phyloP scores from a whole-genome alignment of 2,797 vertebrate species.

The Threskiornis aethiopicus region DNA sequence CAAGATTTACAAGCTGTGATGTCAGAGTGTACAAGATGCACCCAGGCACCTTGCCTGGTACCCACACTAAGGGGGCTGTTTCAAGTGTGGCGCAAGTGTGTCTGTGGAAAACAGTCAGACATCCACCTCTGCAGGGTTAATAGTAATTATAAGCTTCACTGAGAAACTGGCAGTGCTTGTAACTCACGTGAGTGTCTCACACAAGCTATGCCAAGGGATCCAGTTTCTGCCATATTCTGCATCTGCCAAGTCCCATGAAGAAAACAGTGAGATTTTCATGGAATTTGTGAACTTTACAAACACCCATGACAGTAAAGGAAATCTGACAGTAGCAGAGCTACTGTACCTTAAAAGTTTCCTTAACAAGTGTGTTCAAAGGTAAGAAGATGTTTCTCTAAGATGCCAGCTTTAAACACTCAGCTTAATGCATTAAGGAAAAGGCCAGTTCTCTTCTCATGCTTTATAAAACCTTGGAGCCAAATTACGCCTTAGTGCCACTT shows the following conservation, averaged over 20 bases:
- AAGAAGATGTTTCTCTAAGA: not conserved
- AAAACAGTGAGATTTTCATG: not conserved
- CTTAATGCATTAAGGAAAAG: not conserved
- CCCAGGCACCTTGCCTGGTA: not conserved
- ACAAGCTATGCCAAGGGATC: constrained; percentile 43
- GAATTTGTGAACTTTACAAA: not conserved
- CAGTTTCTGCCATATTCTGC: constrained; percentile 25
- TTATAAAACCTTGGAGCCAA: not conserved
- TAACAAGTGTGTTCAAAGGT: not conserved
- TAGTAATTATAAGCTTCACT: not conserved
- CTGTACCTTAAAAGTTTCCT: not conserved
- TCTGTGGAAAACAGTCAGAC: not conserved
- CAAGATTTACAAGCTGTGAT: not conserved
- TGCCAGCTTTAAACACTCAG: not conserved
- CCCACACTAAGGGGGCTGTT: accelerated
- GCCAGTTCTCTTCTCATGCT: not conserved
- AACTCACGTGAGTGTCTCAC: constrained; percentile 37
- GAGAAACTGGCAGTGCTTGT: constrained; percentile 41
- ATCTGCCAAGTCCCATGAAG: constrained; percentile 48
- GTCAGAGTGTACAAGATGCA: not conserved
- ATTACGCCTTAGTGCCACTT: not conserved
- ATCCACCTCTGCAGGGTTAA: constrained; percentile 22
- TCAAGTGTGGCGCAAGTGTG: not conserved
- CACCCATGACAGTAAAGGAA: not conserved
- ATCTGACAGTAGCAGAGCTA: not conserved